Evolutionary conservation across 2,888 invertebrate species (phyloP), one percentile per base, ranked within the genome.

Genomic region (Falcaria lacertinaria): DNA sequence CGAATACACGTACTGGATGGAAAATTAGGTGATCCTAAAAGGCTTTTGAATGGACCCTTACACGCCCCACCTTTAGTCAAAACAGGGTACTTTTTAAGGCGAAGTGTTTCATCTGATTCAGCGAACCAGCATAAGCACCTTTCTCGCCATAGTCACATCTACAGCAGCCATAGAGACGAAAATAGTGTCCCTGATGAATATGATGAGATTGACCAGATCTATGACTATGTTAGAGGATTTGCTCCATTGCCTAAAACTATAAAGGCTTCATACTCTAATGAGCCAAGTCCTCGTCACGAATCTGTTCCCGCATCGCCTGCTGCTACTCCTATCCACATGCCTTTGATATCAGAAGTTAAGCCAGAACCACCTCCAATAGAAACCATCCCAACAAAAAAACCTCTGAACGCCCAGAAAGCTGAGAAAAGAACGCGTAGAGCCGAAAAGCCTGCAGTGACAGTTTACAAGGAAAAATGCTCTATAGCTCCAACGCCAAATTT

Each of bases 121-220:
- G 92, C 92, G 0, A 91, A 85, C 66, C 92, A 90, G 61, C 91
- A 87, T 55, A 90, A 90, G 69, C 84, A 89, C 49, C 61, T 87
- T 43, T 69, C 87, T 45, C 86, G 91, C 45, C 91, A 89, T 57
- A 90, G 80, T 63, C 90, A 89, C 58, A 88, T 89, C 53, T 87
- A 90, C 64, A 87, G 88, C 57, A 90, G 88, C 55, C 92, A 91
- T 60, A 90, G 91, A 69, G 94, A 93, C 62, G 93, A 92, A 66
- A 92, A 91, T 59, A 90, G 91, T 52, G 90, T 91, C 39, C 91
- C 93, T 22, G 96, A 96, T 73, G 97, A 97, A 67, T 97, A 98
- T 80, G 97, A 97, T 62, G 97, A 98, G 83, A 97, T 98, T 60
- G 98, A 98, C 89, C 97, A 98, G 82, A 97, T 98, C 55, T 98